Base-by-base conservation (phyloP, 2,888 invertebrate genomes). In the Papilio protenor region DNA sequence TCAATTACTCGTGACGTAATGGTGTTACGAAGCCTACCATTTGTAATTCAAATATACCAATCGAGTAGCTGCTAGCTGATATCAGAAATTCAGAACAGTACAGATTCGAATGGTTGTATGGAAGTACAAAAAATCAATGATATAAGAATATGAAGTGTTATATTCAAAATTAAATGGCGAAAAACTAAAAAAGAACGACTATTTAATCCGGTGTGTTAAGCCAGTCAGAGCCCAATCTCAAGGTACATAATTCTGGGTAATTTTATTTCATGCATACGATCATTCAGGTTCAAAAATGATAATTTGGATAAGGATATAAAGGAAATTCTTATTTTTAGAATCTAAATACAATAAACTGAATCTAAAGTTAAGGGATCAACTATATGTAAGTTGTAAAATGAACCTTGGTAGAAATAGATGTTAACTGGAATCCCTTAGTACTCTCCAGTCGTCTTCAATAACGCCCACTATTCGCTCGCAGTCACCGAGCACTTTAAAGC, bases 41-140 rank as follows among this genome's bases (percentile, higher is more conserved):
- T 69, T 69, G 66, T 69, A 69, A 69, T 69, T 69, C 66, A 45
- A 69, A 69, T 69, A 16, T 18, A 45, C 66, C 66, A 69, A 69
- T 69, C 45, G 66, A 69, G 21, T 12, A 12, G 21, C 45, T 69
- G 21, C 18, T 45, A 11, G 45, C n/a, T 21, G 45, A 45, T 21
- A 69, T 66, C 40, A 2, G 64, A 66, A 66, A 66, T 66, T 33
- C n/a, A 66, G 45, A 69, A n/a, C 45, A 12, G 66, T 40, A 40
- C 45, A 66, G 11, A 45, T 66, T 45, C 40, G 6, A 64, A 40
- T 64, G 18, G 10, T 11, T 66, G 0, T 40, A 66, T 40, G 0
- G 12, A 18, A 11, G 1, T n/a, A 64, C 2, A 64, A 33, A 66
- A 66, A 18, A 40, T n/a, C 0, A n/a, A 45, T 27, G 27, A 18